Evolutionary conservation across 23 tunicate genomes (phyloP), one percentile per base, ranked within the genome.

Genomic region (Trididemnum clinides): DNA sequence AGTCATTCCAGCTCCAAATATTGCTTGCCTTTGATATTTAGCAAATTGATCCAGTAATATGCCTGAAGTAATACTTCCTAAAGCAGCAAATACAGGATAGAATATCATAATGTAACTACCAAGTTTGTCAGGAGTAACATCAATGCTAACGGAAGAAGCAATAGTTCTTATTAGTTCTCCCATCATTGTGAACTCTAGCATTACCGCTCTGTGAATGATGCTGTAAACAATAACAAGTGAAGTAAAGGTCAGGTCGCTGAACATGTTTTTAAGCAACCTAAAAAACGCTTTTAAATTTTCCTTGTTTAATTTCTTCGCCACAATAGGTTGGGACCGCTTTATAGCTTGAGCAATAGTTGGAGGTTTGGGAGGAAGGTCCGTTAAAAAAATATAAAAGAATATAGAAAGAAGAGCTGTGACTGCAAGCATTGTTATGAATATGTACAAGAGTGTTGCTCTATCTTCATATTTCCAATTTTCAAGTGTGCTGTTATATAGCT

Each of bases 311-410:
- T 30, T 30, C 12, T 69, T 69, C 2, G 32, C 75, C 22, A 19
- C 25, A 3, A 19, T 28, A 28, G 21, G 3, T n/a, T 59, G 66
- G 5, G 66, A 59, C 2, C 80, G 80, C 38, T 74, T 74, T 57
- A 74, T 2, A 18, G 80, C 80, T 74, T 74, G 80, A 36, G 80
- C 80, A 2, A 74, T 38, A 19, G 80, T 74, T 6, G 80, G 80
- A 18, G 80, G 57, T 38, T 74, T 74, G 15, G 57, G 57, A 22
- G 80, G 80, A 7, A 74, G 15, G 30, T 74, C 80, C 18, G 80
- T 39, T 3, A 74, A 12, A 39, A 35, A 74, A 19, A 74, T 74
- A 28, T 36, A 22, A 19, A 74, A 39, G 23, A 74, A 74, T 2
- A 74, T 10, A 25, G 25, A 15, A 20, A 74, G 80, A 3, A 74